Base-by-base conservation (phyloP, 2,797 vertebrate species). In the Bradypodion ventrale region DNA sequence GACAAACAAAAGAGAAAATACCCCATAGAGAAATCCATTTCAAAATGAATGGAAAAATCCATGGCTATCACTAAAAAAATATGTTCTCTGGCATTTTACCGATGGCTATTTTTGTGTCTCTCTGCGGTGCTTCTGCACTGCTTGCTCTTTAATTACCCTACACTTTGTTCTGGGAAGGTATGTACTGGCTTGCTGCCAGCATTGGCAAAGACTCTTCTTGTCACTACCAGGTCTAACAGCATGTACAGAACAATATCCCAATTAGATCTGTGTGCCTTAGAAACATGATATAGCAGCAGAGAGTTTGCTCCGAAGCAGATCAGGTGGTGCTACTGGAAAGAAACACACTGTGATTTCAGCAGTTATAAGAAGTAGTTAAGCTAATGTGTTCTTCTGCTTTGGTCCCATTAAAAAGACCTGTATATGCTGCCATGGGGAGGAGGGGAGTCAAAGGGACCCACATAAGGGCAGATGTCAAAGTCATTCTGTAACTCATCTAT, bases 161-260 rank as follows among this genome's bases (percentile, higher is more conserved):
- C 91, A 95, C 93, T 96, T 95, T 95, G 93, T 94, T 95, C 49
- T 0, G 2, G 37, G 89, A 95, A 96, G 94, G 95, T 96, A 91
- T 88, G 89, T 12, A 27, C 82, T 96, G 96, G 96, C 95, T 94
- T 81, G 62, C 6, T 0, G 93, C 95, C 96, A 95, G 86, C 0
- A 68, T 82, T 94, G 93, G 94, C 94, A 93, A 89, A 94, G 91
- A 84, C 82, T 94, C 87, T 13, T 94, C 95, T 93, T 95, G 94
- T 96, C 94, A 93, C 93, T 92, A 84, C 91, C 87, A 93, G 91
- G 89, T 94, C 94, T 95, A 95, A 94, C 93, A 95, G 93, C 89
- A 7, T 94, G 93, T 87, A 92, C 92, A 85, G 93, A 95, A 95
- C 94, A 96, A 95, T 94, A 94, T 94, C 93, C 95, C 94, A 95